Conservation (phyloP, 2,797 vertebrate species). For the Neomorphus geoffroyi region DNA sequence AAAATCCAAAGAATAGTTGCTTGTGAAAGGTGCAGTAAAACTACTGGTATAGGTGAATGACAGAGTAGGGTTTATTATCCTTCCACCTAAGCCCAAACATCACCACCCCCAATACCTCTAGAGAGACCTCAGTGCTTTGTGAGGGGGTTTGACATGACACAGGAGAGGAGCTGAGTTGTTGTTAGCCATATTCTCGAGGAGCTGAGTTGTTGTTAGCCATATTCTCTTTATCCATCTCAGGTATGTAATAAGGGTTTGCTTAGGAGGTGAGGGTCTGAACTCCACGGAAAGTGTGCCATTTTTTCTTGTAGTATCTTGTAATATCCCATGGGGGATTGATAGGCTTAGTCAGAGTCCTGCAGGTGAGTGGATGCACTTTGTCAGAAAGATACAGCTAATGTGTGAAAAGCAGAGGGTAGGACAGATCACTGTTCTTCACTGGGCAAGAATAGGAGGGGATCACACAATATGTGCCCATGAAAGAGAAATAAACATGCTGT, state of each 20-base stretch:
- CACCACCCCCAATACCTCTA: neutral
- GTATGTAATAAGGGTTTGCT: neutral
- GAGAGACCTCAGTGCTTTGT: neutral
- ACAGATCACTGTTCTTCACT: neutral
- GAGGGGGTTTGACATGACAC: neutral
- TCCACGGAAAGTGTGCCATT: fast-evolving
- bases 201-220: neutral
- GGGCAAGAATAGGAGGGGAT: neutral
- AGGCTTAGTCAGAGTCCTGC: neutral
- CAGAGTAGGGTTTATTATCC: neutral
- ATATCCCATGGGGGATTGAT: neutral
- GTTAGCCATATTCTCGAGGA: neutral
- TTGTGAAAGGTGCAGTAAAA: neutral
- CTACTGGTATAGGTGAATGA: neutral
- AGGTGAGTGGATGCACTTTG: neutral
- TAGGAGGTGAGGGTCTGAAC: neutral
- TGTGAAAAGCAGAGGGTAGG: neutral
- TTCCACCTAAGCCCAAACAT: neutral
- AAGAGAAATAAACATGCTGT: neutral
- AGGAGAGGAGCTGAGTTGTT: neutral
- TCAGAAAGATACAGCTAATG: neutral
- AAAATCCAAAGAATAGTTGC: neutral
- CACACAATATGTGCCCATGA: neutral
- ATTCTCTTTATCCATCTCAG: neutral
- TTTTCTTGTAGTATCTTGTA: neutral